Base-by-base conservation (phyloP, 1,140 invertebrate species). In the Cotesia typhae region DNA sequence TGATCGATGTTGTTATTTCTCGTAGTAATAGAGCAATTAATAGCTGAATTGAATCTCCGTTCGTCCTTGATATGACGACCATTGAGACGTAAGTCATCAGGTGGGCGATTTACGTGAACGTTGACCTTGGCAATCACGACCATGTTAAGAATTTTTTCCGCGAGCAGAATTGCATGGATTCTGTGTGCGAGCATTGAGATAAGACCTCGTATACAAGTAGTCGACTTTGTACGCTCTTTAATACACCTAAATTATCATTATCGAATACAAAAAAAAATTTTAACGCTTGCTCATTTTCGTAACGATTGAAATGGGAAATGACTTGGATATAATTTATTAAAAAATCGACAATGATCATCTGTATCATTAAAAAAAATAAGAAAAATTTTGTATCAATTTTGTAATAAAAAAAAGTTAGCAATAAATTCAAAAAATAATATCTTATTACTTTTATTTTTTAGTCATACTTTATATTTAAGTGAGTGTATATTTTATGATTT, bases 71-170 rank as follows among this genome's bases (percentile, higher is more conserved):
- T 55, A 47, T 47, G 6, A 47, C 41, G 41, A 55, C n/a, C 38
- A 57, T 66, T 66, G 9, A 72, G 55, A 59, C 37, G 28, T 70
- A 59, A 70, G 37, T 71, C 68, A 70, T 37, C 38, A 35, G 41
- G 37, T 70, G 17, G 37, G 14, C 37, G 37, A 60, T 61, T 69
- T 69, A 60, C 55, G 73, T 74, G 68, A 60, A 57, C 57, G 35
- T 5, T 73, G 73, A 73, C 83, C 82, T 83, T 84, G 80, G 81
- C 80, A 82, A 72, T 78, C 64, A 59, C 74, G 78, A 76, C 80
- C 82, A 83, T 84, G 80, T 77, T 73, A 82, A 79, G 78, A 81
- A 83, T 83, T 83, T 82, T 82, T 83, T 72, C 41, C 53, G 17
- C 53, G 53, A 55, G 12, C n/a, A 14, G 5, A 17, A 55, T 55